Evolutionary conservation across 2,888 invertebrate species (phyloP).

Genomic region (Stenurella melanura): DNA sequence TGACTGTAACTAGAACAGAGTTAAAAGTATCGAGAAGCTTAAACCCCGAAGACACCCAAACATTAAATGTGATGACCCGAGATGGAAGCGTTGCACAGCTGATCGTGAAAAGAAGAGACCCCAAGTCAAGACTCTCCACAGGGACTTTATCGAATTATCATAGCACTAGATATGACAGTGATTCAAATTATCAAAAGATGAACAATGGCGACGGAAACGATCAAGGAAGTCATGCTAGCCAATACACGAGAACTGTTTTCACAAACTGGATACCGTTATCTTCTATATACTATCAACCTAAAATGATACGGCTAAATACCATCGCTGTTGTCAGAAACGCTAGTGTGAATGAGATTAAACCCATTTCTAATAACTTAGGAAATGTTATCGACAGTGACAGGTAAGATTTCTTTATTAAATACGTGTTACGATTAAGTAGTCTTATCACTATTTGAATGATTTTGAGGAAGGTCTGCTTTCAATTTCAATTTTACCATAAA

Average conservation of each 20-base stretch:
- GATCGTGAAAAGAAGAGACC: conserved; percentile 83
- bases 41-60: conserved; percentile 85
- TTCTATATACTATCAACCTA: conserved; percentile 67
- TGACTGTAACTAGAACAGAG: conserved; percentile 82
- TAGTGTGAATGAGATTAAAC: conserved; percentile 60
- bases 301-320: conserved; percentile 65
- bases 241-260: conserved; percentile 60
- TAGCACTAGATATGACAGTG: conserved; percentile 59
- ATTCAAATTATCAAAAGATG: conserved; percentile 39
- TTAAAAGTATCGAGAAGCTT: conserved; percentile 86
- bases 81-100: conserved; percentile 86
- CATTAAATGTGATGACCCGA: conserved; percentile 84
- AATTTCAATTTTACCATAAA: too few species aligned
- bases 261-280: conserved; percentile 72
- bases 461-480: too few species aligned
- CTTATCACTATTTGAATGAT: too few species aligned
- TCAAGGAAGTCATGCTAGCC: conserved; percentile 55
- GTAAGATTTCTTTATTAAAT: conserved; percentile 51
- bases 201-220: conserved; percentile 32
- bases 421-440: background rate
- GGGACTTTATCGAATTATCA: conserved; percentile 56
- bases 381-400: conserved; percentile 69
- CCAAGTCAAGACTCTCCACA: conserved; percentile 68
- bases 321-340: conserved; percentile 67
- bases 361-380: conserved; percentile 58